Percentiles rank a stretch among this genome's conserved stretches.
Conservation (phyloP, 2,888 invertebrate genomes). For the Mythimna loreyi region DNA sequence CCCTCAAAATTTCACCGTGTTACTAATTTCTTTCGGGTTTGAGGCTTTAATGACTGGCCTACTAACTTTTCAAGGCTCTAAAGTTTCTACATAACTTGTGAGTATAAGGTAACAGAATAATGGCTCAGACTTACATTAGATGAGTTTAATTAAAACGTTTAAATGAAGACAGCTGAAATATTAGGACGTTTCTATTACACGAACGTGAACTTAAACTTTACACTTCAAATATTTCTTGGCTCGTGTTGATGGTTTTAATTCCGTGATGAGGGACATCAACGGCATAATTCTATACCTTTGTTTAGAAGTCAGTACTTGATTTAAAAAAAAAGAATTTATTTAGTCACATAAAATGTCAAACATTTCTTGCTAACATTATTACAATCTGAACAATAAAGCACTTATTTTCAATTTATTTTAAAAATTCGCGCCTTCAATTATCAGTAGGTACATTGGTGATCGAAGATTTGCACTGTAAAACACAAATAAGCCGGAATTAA, state of each 20-base stretch:
- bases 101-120: conserved; percentile 16
- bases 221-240: not conserved
- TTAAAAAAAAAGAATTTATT: too few species aligned
- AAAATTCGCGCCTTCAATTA: too few species aligned
- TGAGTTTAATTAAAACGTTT: conserved; percentile 36
- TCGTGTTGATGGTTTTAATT: not conserved
- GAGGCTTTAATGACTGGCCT: too few species aligned
- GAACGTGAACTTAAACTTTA: not conserved
- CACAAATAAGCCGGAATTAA: too few species aligned
- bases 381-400: too few species aligned
- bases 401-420: too few species aligned
- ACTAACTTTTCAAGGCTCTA: conserved; percentile 2
- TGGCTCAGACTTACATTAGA: conserved; percentile 8
- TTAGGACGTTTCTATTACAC: conserved; percentile 3
- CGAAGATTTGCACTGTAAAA: too few species aligned
- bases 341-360: too few species aligned
- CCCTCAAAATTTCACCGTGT: too few species aligned
- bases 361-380: too few species aligned
- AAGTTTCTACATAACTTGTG: conserved; percentile 23
- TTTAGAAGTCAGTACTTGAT: not conserved
- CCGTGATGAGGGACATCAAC: not conserved
- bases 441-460: too few species aligned
- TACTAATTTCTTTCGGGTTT: too few species aligned
- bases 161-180: conserved; percentile 3
- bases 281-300: not conserved